Conservation (phyloP, 1,140 invertebrate species). For the Ditylenchus dipsaci region DNA sequence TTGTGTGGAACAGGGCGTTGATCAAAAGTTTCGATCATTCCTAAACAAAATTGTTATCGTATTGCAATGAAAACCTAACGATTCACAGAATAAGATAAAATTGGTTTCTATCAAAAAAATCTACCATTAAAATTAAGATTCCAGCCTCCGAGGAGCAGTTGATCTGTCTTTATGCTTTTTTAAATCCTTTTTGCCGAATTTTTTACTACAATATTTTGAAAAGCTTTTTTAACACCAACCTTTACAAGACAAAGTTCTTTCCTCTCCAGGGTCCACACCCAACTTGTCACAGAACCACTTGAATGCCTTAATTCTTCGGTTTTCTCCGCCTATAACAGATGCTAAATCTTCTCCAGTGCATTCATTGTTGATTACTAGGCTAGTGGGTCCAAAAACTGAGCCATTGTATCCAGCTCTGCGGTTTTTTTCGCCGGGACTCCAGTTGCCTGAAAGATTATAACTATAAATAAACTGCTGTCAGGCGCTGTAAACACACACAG, state of each 20-base stretch:
- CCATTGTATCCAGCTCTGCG: slow-evolving; percentile 46
- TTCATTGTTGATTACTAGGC: slow-evolving; percentile 52
- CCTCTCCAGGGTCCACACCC: slow-evolving; percentile 39
- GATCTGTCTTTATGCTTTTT: no score
- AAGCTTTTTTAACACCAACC: no score
- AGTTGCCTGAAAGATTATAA: slow-evolving; percentile 21
- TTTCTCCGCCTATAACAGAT: slow-evolving; percentile 46
- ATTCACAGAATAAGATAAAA: not conserved
- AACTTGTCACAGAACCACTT: slow-evolving; percentile 56
- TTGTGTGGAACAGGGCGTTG: slow-evolving; percentile 18
- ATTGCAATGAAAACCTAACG: not conserved
- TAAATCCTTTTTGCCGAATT: no score
- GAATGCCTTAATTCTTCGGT: slow-evolving; percentile 52
- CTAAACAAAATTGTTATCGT: slow-evolving; percentile 7
- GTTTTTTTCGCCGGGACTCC: slow-evolving; percentile 45
- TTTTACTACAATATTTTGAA: no score
- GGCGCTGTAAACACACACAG: no score
- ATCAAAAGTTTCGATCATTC: slow-evolving; percentile 36
- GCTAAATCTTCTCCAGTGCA: slow-evolving; percentile 43
- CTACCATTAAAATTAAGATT: no score
- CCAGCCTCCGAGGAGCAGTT: no score
- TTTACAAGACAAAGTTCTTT: slow-evolving; percentile 50
- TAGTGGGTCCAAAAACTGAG: slow-evolving; percentile 52
- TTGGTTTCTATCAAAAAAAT: not conserved
- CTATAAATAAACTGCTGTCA: not conserved